Evolutionary conservation across 2,797 vertebrate genomes (phyloP).

Genomic region (Hylomyscus alleni): DNA sequence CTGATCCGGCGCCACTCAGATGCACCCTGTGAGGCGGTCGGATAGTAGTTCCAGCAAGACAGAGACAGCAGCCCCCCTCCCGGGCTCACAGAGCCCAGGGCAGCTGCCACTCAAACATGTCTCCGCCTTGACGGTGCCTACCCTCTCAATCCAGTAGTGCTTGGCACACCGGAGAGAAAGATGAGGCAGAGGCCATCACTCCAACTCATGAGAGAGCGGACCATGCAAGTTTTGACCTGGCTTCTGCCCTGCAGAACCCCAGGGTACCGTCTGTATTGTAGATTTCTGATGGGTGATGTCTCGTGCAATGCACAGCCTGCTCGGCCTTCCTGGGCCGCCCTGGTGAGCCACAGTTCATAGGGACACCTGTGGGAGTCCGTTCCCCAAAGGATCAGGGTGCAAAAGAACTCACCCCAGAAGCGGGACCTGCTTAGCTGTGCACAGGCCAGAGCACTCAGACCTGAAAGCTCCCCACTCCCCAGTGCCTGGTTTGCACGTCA

Average conservation of each 20-base stretch:
- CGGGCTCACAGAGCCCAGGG: neutral
- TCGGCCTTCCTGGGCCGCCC: neutral
- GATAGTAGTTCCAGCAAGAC: neutral
- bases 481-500: neutral
- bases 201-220: neutral
- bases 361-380: neutral
- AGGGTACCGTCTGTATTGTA: neutral
- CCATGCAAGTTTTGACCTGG: neutral
- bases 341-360: accelerated
- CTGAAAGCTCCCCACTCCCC: neutral
- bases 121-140: neutral
- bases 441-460: neutral
- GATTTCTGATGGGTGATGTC: accelerated
- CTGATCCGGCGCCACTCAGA: neutral
- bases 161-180: neutral
- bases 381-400: neutral
- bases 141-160: neutral
- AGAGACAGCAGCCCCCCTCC: neutral
- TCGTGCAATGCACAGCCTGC: neutral
- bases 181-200: neutral
- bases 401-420: neutral
- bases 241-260: neutral
- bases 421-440: neutral
- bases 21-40: neutral
- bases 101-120: neutral